Evolutionary conservation across 2,888 invertebrate species (phyloP).

Genomic region (Boloria selene): DNA sequence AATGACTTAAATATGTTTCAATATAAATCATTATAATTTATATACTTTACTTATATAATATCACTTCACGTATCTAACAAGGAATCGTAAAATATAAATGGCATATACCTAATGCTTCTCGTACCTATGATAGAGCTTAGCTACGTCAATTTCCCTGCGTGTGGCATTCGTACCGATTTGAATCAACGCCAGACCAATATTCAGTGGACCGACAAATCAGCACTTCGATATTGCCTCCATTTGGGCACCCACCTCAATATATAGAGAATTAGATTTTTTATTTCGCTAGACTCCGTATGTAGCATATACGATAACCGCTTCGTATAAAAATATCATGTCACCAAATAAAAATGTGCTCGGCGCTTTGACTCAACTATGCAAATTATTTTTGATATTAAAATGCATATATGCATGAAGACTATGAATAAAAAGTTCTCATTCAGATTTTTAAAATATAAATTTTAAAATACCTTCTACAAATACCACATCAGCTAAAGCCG

Average conservation of each 20-base stretch:
- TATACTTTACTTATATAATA: not conserved
- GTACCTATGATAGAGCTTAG: conserved; percentile 52
- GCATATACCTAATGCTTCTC: not conserved
- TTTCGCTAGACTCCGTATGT: conserved; percentile 47
- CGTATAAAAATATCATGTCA: conserved; percentile 35
- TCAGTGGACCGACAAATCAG: conserved; percentile 79
- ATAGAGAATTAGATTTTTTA: conserved; percentile 75
- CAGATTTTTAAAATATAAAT: not conserved
- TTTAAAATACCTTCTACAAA: not conserved
- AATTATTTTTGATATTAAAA: conserved; percentile 12
- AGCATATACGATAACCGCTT: conserved; percentile 23
- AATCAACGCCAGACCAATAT: conserved; percentile 78
- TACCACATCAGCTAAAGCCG: no score
- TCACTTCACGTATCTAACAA: not conserved
- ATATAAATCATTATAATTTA: no score
- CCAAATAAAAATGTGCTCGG: conserved; percentile 21
- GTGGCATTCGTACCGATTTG: conserved; percentile 64
- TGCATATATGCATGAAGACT: not conserved
- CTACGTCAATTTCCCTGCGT: conserved; percentile 55
- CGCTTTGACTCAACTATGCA: conserved; percentile 14
- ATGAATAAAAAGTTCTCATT: not conserved
- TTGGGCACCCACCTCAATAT: conserved; percentile 73
- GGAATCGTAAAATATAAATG: not conserved
- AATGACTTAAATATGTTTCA: no score
- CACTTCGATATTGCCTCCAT: conserved; percentile 81